phyloP scores from a whole-genome alignment of 2,888 invertebrate species.

The Orthonychiurus folsomi region DNA sequence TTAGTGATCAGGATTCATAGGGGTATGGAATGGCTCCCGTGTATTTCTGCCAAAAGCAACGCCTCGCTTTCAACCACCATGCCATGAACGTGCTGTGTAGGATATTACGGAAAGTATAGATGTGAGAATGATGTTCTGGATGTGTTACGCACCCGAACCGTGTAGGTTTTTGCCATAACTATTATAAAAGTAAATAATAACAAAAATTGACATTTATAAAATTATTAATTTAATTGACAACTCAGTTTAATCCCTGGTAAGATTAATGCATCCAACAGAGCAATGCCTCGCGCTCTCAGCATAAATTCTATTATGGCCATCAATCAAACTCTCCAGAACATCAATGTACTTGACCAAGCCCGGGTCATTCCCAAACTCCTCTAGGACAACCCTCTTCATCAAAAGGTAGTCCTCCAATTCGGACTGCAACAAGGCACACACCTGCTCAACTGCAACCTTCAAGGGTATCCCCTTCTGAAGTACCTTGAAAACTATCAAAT shows the following conservation, averaged over 20 bases:
- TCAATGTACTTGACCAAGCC: constrained; percentile 10
- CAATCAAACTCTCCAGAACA: constrained; percentile 9
- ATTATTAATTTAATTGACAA: too few relatives aligned
- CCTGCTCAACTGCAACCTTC: constrained; percentile 5
- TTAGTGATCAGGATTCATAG: too few relatives aligned
- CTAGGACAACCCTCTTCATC: background rate
- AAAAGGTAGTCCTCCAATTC: background rate
- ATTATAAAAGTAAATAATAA: too few relatives aligned
- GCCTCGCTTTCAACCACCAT: too few relatives aligned
- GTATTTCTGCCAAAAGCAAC: too few relatives aligned
- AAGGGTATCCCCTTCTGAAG: constrained; percentile 6
- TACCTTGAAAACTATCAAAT: constrained; percentile 10
- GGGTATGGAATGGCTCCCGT: too few relatives aligned
- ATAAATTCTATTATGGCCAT: constrained; percentile 16
- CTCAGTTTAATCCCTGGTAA: constrained; percentile 6
- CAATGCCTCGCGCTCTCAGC: constrained; percentile 1
- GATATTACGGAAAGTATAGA: too few relatives aligned
- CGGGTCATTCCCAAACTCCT: constrained; percentile 10
- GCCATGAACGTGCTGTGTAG: too few relatives aligned
- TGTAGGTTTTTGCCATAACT: too few relatives aligned
- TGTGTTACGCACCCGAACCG: too few relatives aligned
- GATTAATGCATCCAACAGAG: constrained; percentile 4
- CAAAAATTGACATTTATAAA: too few relatives aligned
- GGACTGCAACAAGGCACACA: background rate
- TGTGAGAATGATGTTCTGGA: too few relatives aligned